Evolutionary conservation across 2,888 invertebrate species (phyloP).

Genomic region (Cephus sareptanus): DNA sequence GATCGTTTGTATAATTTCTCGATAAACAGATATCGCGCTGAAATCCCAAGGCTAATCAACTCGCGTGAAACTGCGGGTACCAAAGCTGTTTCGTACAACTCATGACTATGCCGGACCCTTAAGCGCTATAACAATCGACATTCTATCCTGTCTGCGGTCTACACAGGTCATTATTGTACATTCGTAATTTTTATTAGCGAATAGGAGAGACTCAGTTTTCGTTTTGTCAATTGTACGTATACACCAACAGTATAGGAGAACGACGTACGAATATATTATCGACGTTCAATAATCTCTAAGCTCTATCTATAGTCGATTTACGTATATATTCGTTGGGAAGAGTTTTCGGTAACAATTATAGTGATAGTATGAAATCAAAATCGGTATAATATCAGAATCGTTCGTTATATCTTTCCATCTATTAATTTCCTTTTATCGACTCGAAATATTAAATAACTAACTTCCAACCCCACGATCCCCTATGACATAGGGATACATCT

Average conservation of each 20-base stretch:
- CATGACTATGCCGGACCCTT: background rate
- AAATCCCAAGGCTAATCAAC: constrained; percentile 11
- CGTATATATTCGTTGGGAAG: too few species aligned
- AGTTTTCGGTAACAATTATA: too few species aligned
- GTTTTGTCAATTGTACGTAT: background rate
- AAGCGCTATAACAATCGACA: background rate
- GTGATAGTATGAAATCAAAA: constrained; percentile 10
- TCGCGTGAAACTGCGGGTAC: background rate
- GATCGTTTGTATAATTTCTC: constrained; percentile 20
- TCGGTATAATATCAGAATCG: constrained; percentile 15
- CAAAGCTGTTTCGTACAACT: background rate
- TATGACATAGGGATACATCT: constrained; percentile 39
- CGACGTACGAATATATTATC: background rate
- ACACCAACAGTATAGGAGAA: background rate
- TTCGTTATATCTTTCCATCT: constrained; percentile 15
- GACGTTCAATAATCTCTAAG: background rate
- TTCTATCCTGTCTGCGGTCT: background rate
- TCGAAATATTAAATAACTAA: constrained; percentile 44
- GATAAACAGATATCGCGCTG: constrained; percentile 15
- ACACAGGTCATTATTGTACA: background rate
- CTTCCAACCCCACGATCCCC: background rate
- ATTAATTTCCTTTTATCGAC: constrained; percentile 50
- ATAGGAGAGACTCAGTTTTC: background rate
- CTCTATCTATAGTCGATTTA: background rate
- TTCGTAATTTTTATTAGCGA: background rate